Evolutionary conservation across 2,797 vertebrate species (phyloP), one percentile per base, ranked within the genome.

Genomic region (Moxostoma hubbsi): DNA sequence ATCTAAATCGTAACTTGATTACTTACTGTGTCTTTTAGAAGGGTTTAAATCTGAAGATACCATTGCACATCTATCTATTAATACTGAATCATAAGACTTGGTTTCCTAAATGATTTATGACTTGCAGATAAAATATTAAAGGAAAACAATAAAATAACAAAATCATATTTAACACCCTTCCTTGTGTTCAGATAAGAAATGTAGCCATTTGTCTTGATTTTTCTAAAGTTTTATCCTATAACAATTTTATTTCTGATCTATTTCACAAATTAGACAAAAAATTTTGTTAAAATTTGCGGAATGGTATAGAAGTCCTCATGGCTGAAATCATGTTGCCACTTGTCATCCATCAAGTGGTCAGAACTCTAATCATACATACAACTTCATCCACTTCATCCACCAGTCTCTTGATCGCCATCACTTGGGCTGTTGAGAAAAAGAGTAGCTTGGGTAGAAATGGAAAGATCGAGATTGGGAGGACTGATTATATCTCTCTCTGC

Each of bases 401-500:
- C 54, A 45, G 54, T 74, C 65, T 18, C 36, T 61, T 43, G 0
- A 12, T 82, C 62, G 79, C 24, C 50, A 49, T 61, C 11, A 10
- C 63, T 15, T 58, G 12, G 18, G 6, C 53, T 66, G 61, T 15
- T 24, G 24, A 9, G 66, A 66, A 82, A 80, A 73, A 43, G 12
- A 79, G 49, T 47, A 53, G 65, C 47, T 67, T 76, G 16, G 53
- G 70, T 58, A 53, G 55, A 53, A 24, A 61, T 69, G 53, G 57
- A 70, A 72, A 61, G 54, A 62, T 58, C 3, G 15, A 53, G 67
- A 73, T 72, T 12, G 16, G 9, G 49, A 2, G 10, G 5, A 81
- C 51, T 77, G 63, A 77, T 73, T 73, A 79, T 67, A 69, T 59
- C 59, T 72, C 59, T 58, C 50, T 62, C 54, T 43, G 80, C 58